phyloP scores from a whole-genome alignment of 2,888 invertebrate species.

The Ophion ellenae region DNA sequence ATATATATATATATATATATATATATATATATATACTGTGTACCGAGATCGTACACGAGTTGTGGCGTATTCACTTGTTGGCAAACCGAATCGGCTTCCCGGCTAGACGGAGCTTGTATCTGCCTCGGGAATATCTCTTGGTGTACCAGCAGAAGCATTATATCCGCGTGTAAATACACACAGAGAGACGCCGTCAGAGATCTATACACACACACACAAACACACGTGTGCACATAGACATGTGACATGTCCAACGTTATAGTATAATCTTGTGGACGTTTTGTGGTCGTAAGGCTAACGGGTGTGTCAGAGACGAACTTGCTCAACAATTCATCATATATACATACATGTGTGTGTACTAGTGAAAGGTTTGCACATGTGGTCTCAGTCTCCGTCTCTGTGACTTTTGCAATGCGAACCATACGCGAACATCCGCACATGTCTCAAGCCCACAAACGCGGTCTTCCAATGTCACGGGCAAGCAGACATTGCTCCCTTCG shows the following conservation, averaged over 20 bases:
- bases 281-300: slow-evolving; percentile 65
- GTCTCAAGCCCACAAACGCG: slow-evolving; percentile 42
- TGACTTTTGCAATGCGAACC: slow-evolving; percentile 26
- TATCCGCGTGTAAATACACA: slow-evolving; percentile 16
- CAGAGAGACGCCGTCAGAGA: slow-evolving; percentile 3
- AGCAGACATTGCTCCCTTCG: slow-evolving; percentile 4
- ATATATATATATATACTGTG: neutral
- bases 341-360: neutral
- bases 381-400: slow-evolving; percentile 42
- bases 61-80: slow-evolving; percentile 52
- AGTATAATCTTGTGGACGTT: slow-evolving; percentile 57
- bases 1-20: too few relatives aligned
- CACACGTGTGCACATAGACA: slow-evolving; percentile 1
- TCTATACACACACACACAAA: slow-evolving; percentile 9
- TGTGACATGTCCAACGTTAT: slow-evolving; percentile 43
- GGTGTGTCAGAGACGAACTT: slow-evolving; percentile 60
- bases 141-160: slow-evolving; percentile 53
- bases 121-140: slow-evolving; percentile 48
- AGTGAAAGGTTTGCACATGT: slow-evolving; percentile 30
- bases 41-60: slow-evolving; percentile 22
- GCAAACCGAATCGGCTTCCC: slow-evolving; percentile 49
- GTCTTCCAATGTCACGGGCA: slow-evolving; percentile 39
- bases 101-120: slow-evolving; percentile 48
- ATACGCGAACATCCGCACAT: slow-evolving; percentile 41
- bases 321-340: slow-evolving; percentile 63